Conservation (phyloP, 2,888 invertebrate species). For the Dioctria linearis region DNA sequence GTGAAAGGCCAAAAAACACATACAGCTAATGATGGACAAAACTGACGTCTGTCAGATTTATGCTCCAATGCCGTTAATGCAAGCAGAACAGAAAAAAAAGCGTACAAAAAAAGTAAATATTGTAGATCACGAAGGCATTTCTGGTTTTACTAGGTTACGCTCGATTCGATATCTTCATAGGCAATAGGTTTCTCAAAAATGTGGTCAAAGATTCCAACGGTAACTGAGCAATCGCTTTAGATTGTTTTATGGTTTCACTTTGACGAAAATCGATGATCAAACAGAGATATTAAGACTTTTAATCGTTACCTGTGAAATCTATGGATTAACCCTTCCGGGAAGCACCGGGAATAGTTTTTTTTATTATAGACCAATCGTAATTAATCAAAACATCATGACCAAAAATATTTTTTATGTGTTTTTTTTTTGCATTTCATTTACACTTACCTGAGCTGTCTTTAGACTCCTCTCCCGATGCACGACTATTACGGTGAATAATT, state of each 20-base stretch:
- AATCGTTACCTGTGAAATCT: too few relatives aligned
- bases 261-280: too few relatives aligned
- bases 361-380: background rate
- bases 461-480: background rate
- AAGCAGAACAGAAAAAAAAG: slow-evolving; percentile 6
- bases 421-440: too few relatives aligned
- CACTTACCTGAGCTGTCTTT: too few relatives aligned
- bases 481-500: slow-evolving; percentile 5
- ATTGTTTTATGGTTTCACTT: too few relatives aligned
- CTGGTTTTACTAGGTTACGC: slow-evolving; percentile 28
- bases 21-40: slow-evolving; percentile 19
- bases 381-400: slow-evolving; percentile 41
- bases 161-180: background rate
- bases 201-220: slow-evolving; percentile 3
- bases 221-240: background rate
- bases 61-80: slow-evolving; percentile 32
- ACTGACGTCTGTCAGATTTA: slow-evolving; percentile 41
- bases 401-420: slow-evolving; percentile 11
- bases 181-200: background rate
- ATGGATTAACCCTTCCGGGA: too few relatives aligned
- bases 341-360: too few relatives aligned
- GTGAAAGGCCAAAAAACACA: slow-evolving; percentile 29
- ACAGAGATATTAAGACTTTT: too few relatives aligned
- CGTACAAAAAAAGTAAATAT: slow-evolving; percentile 14
- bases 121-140: slow-evolving; percentile 34